phyloP scores from a whole-genome alignment of 53 echinoderm and acorn worm genomes.

The Apostichopus leukothele region DNA sequence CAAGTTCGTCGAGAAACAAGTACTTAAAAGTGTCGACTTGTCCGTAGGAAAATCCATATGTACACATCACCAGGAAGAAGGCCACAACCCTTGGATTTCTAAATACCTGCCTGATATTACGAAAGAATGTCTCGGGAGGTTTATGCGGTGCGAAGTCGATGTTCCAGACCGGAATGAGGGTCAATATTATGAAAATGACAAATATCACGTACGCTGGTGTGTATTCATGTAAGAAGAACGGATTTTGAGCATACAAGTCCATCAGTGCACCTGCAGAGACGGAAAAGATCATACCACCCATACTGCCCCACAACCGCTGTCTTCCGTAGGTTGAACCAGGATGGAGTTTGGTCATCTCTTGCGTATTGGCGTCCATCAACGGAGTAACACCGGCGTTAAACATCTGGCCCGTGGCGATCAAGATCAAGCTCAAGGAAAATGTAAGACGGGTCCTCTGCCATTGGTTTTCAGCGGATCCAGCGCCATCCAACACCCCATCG shows the following conservation, averaged over 20 bases:
- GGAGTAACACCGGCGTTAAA: slow-evolving; percentile 46
- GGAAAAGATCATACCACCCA: slow-evolving; percentile 63
- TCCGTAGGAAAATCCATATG: slow-evolving; percentile 56
- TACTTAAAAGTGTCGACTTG: slow-evolving; percentile 58
- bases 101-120: slow-evolving; percentile 48
- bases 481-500: background rate
- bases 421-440: slow-evolving; percentile 38
- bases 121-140: slow-evolving; percentile 53
- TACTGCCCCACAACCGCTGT: slow-evolving; percentile 77
- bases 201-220: slow-evolving; percentile 60
- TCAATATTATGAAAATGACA: slow-evolving; percentile 50
- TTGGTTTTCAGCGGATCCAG: background rate
- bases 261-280: slow-evolving; percentile 64
- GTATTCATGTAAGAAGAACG: slow-evolving; percentile 37
- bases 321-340: slow-evolving; percentile 48
- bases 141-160: slow-evolving; percentile 65
- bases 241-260: slow-evolving; percentile 53
- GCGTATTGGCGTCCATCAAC: slow-evolving; percentile 52
- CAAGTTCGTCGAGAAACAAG: slow-evolving; percentile 54
- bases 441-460: slow-evolving; percentile 36
- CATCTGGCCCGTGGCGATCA: slow-evolving; percentile 31
- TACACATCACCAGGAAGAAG: slow-evolving; percentile 60
- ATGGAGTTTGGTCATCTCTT: slow-evolving; percentile 47
- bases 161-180: slow-evolving; percentile 46
- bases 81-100: slow-evolving; percentile 61